Evolutionary conservation across 2,113 vertebrate genomes (phyloP), one percentile per base, ranked within the genome.

Genomic region (Sula dactylatra): DNA sequence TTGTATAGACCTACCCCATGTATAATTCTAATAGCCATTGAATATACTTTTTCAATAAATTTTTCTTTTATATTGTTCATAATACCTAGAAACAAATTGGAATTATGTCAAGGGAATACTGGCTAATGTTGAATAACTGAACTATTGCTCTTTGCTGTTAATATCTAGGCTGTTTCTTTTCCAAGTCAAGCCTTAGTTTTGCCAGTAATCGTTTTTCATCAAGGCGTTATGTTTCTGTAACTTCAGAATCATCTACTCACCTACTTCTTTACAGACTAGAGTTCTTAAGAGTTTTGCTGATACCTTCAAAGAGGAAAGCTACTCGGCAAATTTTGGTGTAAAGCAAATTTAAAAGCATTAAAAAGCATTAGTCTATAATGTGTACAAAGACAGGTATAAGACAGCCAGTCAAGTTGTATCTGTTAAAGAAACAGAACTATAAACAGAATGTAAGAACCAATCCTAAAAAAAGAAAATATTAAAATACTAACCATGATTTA

Each of bases 401-500:
- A 74, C 9, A 86, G 21, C 17, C 73, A 81, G 7, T 44, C 40
- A 50, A 31, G 8, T 5, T 45, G 1, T 14, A 73, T 5, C 29
- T 92, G 19, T 40, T 76, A 40, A 44, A 82, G n/a, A 76, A 74
- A 52, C 0, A 45, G 9, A 64, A 45, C 47, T 9, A 66, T 16
- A 62, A 52, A 40, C 26, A 9, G 3, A 64, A 61, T 14, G 20
- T 2, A 16, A 3, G 2, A 47, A 44, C 2, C 82, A 82, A 73
- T 16, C 45, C 14, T 45, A 40, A 61, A 61, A 74, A 21, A 40
- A 21, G 59, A 79, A 94, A 84, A 54, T 27, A 92, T 91, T 87
- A 52, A 97, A 93, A 77, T 10, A 88, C 98, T 76, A 69, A 99
- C 98, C 98, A 32, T 99, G 99, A 97, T 99, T 99, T 81, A 99